Evolutionary conservation across 2,888 invertebrate species (phyloP).

Genomic region (Idaea dimidiata): DNA sequence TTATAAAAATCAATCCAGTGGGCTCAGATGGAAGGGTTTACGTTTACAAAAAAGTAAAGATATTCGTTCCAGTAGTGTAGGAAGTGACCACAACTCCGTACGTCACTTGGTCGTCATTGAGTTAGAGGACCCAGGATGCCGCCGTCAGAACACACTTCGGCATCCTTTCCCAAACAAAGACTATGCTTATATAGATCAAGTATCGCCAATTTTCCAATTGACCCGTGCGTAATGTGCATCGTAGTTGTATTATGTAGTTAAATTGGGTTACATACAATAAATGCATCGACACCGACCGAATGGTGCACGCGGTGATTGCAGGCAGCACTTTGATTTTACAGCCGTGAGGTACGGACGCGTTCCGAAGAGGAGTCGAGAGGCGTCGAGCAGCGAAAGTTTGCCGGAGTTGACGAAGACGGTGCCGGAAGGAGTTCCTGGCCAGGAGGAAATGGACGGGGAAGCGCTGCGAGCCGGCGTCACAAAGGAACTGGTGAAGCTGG

Average conservation of each 20-base stretch:
- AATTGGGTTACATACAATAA: constrained; percentile 5
- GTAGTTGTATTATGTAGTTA: not conserved
- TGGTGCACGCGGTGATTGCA: constrained; percentile 10
- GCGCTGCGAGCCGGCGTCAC: constrained; percentile 37
- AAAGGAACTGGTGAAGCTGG: constrained; percentile 66
- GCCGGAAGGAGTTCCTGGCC: constrained; percentile 14
- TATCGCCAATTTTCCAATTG: constrained; percentile 60
- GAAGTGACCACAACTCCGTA: too few relatives aligned
- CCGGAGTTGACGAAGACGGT: constrained; percentile 37
- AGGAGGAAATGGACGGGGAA: constrained; percentile 37
- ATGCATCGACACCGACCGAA: constrained; percentile 42
- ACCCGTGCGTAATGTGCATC: constrained; percentile 38
- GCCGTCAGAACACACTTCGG: not conserved
- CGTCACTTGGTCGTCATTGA: too few relatives aligned
- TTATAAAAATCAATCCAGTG: too few relatives aligned
- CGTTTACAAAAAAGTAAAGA: too few relatives aligned
- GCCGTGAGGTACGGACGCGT: constrained; percentile 98
- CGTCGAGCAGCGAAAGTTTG: constrained; percentile 39
- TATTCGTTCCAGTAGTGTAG: too few relatives aligned
- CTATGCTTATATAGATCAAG: constrained; percentile 18
- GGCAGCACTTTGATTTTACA: constrained; percentile 51
- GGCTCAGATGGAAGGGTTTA: too few relatives aligned
- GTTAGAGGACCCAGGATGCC: too few relatives aligned
- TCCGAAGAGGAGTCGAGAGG: constrained; percentile 94
- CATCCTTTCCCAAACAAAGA: not conserved